These are phyloP conservation scores for Pollimyrus isidori DNA, from an alignment of 2,113 vertebrate genomes.

Conservation along the genomic window DNA sequence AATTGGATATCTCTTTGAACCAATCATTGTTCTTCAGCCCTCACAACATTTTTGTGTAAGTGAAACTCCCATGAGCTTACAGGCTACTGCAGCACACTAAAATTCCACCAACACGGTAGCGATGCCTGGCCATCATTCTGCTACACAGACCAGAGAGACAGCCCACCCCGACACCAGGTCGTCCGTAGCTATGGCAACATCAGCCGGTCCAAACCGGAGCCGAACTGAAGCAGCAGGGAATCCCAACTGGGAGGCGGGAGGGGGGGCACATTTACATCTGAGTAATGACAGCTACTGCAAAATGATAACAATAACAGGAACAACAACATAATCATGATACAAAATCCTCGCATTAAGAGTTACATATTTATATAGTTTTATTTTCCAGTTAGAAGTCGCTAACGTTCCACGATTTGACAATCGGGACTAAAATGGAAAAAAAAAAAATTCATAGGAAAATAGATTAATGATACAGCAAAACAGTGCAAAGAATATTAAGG, in stretches of 20 bases:
- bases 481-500: constrained; percentile 68
- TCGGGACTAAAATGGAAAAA: constrained; percentile 28
- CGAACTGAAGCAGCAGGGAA: background rate
- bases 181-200: background rate
- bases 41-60: no score
- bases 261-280: background rate
- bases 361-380: constrained; percentile 54
- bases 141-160: background rate
- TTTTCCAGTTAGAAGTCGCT: constrained; percentile 48
- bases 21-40: no score
- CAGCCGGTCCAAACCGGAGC: background rate
- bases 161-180: background rate
- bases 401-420: constrained; percentile 55
- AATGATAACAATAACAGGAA: constrained; percentile 44
- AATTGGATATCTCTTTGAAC: no score
- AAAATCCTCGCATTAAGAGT: constrained; percentile 59
- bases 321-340: constrained; percentile 29
- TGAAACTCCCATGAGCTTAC: constrained; percentile 1
- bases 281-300: constrained; percentile 18
- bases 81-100: background rate
- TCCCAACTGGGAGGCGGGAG: background rate
- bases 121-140: background rate
- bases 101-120: background rate
- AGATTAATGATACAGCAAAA: constrained; percentile 65
- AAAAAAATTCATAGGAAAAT: constrained; percentile 64